Conservation (phyloP, 2,888 invertebrate species). For the Scotopteryx bipunctaria region DNA sequence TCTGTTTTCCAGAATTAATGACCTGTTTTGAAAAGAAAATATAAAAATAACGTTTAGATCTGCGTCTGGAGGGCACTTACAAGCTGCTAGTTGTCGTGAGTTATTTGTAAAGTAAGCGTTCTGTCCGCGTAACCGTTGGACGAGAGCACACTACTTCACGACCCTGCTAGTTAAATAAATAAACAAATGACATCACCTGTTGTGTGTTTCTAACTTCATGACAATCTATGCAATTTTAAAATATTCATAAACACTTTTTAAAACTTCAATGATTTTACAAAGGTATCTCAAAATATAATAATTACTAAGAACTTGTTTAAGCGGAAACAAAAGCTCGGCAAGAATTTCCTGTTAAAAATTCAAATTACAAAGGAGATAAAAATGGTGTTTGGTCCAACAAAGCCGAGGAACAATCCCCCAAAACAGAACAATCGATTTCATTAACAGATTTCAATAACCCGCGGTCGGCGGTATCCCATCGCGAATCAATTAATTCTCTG, state of each 20-base stretch:
- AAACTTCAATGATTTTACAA: no score
- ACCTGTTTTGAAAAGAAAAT: constrained; percentile 36
- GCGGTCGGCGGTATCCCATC: constrained; percentile 29
- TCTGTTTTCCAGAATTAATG: constrained; percentile 19
- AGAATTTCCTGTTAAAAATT: constrained; percentile 14
- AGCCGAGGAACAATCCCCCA: constrained; percentile 11
- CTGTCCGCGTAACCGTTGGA: constrained; percentile 35
- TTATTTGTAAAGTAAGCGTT: constrained; percentile 46
- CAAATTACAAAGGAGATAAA: constrained; percentile 11
- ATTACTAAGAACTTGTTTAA: no score
- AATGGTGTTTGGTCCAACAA: constrained; percentile 7
- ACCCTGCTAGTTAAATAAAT: no score
- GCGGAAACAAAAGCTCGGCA: not conserved
- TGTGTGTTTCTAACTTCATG: no score
- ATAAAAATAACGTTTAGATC: constrained; percentile 43
- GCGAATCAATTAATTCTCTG: constrained; percentile 58
- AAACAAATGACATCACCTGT: no score
- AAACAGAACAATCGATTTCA: constrained; percentile 28
- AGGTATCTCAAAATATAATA: no score
- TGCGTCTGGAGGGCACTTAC: constrained; percentile 50
- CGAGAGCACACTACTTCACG: no score
- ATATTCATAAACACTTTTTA: no score
- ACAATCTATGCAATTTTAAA: no score
- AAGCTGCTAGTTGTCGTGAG: constrained; percentile 47
- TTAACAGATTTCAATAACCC: constrained; percentile 28